phyloP scores from a whole-genome alignment of 2,113 vertebrate genomes.

The Formicarius rufipectus region DNA sequence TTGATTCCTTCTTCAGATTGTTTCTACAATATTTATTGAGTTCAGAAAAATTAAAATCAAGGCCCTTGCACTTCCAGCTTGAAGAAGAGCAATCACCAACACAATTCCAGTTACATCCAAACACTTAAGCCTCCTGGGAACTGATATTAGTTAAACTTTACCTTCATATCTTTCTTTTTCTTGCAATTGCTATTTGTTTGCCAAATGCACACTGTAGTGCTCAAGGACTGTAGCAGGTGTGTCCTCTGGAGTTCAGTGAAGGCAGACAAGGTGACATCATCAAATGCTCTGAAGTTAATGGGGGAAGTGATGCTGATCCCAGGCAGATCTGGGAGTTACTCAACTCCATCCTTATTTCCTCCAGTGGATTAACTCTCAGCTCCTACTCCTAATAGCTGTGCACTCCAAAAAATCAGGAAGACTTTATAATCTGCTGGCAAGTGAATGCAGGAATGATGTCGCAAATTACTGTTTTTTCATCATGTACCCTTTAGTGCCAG shows the following conservation, averaged over 20 bases:
- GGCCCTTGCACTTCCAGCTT: background rate
- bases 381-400: background rate
- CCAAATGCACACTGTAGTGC: background rate
- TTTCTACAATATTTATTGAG: background rate
- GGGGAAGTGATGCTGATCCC: background rate
- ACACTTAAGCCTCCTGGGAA: background rate
- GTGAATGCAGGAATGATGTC: background rate
- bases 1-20: background rate
- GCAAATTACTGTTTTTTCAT: background rate
- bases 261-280: background rate
- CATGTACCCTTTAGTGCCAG: background rate
- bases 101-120: background rate
- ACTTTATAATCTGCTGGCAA: background rate
- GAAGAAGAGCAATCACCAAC: background rate
- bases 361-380: background rate
- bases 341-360: background rate
- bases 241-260: background rate
- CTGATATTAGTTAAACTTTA: constrained; percentile 28
- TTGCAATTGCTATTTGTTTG: background rate
- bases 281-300: background rate
- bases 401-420: background rate
- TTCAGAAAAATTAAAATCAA: background rate
- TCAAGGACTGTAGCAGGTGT: background rate
- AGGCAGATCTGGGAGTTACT: background rate
- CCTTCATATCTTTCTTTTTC: background rate